Evolutionary conservation across 2,113 vertebrate species (phyloP).

Genomic region (Rhynchomys soricoides): DNA sequence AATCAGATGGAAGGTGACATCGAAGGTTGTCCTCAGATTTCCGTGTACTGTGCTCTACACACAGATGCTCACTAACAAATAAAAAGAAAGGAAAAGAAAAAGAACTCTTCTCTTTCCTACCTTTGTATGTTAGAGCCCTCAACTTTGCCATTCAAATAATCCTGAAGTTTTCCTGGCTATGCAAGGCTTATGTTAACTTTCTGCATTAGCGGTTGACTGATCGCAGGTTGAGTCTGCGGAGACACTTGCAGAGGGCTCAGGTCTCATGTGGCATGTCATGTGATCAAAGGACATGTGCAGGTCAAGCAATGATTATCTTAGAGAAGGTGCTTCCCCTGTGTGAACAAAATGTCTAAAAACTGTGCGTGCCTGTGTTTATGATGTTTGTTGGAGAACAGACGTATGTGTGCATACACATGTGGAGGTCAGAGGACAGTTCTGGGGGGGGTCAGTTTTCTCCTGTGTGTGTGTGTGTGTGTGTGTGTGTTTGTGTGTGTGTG

Average conservation of each 20-base stretch:
- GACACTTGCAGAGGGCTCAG: neutral
- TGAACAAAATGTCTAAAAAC: neutral
- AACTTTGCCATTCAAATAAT: constrained; percentile 34
- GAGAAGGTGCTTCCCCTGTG: neutral
- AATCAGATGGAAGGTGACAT: neutral
- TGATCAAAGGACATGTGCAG: neutral
- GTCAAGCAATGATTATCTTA: neutral
- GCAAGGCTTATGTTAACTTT: neutral
- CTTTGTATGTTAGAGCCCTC: neutral
- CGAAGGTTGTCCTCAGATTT: no score
- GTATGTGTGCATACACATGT: no score
- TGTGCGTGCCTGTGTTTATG: neutral
- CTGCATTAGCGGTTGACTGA: neutral
- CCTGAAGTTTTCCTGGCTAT: neutral
- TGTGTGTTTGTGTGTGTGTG: neutral
- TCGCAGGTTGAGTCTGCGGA: neutral
- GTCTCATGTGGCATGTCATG: neutral
- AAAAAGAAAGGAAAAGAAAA: neutral
- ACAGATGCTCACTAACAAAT: neutral
- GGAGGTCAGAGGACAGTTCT: neutral
- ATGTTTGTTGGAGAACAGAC: neutral
- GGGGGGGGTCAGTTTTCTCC: neutral
- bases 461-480: neutral
- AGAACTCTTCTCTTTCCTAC: neutral
- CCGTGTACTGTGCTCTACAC: no score